phyloP scores from a whole-genome alignment of 2,797 vertebrate species.

The Eupleurogrammus muticus region DNA sequence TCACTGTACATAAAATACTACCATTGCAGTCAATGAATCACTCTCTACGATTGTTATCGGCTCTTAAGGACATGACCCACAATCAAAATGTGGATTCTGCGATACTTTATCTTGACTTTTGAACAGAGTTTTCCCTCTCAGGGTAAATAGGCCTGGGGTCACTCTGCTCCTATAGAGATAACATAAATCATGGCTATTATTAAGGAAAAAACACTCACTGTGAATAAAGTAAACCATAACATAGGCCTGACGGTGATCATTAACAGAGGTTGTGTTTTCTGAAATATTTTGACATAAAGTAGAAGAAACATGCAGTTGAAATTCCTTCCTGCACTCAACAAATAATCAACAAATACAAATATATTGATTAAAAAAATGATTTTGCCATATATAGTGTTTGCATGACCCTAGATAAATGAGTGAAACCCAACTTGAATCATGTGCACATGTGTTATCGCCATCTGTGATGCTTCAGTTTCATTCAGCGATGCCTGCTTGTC shows the following conservation, averaged over 20 bases:
- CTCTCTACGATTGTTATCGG: constrained; percentile 30
- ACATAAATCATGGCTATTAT: constrained; percentile 1
- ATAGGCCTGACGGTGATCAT: background rate
- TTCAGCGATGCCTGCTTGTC: constrained; percentile 20
- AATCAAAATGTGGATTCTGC: constrained; percentile 14
- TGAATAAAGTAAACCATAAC: constrained; percentile 6
- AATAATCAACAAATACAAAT: constrained; percentile 8
- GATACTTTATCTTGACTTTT: constrained; percentile 27
- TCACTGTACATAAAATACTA: constrained; percentile 8
- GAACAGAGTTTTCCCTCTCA: background rate
- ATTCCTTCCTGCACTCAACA: background rate
- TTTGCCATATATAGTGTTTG: background rate
- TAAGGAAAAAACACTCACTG: background rate
- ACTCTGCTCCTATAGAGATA: background rate
- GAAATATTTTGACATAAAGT: constrained; percentile 9
- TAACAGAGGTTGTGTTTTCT: background rate
- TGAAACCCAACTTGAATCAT: constrained; percentile 6
- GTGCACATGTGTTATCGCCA: constrained; percentile 37
- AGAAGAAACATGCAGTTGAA: constrained; percentile 4
- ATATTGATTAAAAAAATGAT: constrained; percentile 5
- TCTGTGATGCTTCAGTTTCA: constrained; percentile 26
- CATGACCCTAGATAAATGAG: background rate
- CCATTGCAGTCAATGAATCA: constrained; percentile 27
- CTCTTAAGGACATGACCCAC: background rate
- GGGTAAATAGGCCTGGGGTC: background rate